Conservation (phyloP, 2,797 vertebrate genomes). For the Astyanax mexicanus region DNA sequence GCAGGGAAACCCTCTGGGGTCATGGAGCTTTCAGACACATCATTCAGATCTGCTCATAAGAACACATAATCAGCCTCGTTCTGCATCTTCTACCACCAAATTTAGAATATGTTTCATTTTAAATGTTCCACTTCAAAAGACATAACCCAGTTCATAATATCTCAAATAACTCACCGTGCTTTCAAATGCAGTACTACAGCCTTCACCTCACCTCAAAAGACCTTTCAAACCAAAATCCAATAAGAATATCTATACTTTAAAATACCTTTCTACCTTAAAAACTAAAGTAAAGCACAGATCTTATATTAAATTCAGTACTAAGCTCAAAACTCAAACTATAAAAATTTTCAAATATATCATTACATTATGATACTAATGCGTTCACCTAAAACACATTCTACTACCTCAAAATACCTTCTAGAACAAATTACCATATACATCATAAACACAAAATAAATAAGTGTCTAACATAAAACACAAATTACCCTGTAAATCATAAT, state of each 20-base stretch:
- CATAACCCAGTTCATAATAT: background rate
- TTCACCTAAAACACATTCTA: background rate
- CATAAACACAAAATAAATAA: too few species aligned
- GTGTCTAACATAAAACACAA: too few species aligned
- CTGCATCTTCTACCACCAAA: conserved; percentile 23
- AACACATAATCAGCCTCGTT: conserved; percentile 38
- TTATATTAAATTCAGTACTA: too few species aligned
- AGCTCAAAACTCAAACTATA: too few species aligned
- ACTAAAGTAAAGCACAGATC: too few species aligned
- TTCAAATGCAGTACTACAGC: too few species aligned
- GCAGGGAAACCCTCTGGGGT: conserved; percentile 57
- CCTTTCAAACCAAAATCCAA: background rate
- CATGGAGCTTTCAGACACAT: conserved; percentile 57
- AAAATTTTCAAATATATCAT: too few species aligned
- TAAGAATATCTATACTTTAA: background rate
- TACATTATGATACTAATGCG: too few species aligned
- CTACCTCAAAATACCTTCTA: background rate
- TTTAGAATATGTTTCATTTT: conserved; percentile 9
- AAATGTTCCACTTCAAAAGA: background rate
- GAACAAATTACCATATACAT: background rate
- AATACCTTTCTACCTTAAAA: background rate
- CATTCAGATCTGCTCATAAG: conserved; percentile 52
- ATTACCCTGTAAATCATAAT: background rate
- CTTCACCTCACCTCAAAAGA: too few species aligned
- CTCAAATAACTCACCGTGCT: background rate